Conservation (phyloP, 2,888 invertebrate genomes). For the Acutogordius australiensis region DNA sequence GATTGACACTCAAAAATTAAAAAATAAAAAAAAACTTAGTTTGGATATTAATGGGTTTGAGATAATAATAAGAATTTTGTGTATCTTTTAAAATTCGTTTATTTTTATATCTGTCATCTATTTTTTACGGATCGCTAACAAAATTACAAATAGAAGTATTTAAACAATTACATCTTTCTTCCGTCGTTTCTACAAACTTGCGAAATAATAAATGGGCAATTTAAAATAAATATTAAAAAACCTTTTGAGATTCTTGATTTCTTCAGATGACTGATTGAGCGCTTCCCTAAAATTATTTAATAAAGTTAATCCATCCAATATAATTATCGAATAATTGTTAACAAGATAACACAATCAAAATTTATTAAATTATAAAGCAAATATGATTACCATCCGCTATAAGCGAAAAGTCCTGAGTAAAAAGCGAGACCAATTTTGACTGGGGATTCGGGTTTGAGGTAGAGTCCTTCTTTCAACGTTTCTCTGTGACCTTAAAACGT, state of each 20-base stretch:
- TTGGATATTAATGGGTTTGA: too few species aligned
- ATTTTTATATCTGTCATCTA: too few species aligned
- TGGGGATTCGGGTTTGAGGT: slow-evolving; percentile 6
- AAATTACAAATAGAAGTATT: too few species aligned
- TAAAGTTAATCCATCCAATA: background rate
- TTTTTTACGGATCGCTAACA: too few species aligned
- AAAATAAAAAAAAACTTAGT: too few species aligned
- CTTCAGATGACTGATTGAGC: slow-evolving; percentile 3
- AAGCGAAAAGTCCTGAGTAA: slow-evolving; percentile 10
- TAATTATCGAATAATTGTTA: background rate
- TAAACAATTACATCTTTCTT: too few species aligned
- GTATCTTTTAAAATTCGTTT: too few species aligned
- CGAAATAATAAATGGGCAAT: too few species aligned
- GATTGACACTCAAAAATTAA: too few species aligned
- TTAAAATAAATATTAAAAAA: too few species aligned
- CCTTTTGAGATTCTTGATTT: slow-evolving; percentile 11
- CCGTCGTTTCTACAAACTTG: too few species aligned
- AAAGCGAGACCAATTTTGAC: background rate
- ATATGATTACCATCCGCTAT: slow-evolving; percentile 7
- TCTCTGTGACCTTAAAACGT: background rate
- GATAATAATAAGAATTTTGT: too few species aligned
- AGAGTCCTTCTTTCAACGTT: background rate
- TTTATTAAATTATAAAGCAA: background rate
- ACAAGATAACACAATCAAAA: background rate
- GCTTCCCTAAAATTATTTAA: background rate